These are phyloP conservation scores for Volucella bombylans DNA, from an alignment of 2,888 invertebrate species.

Conservation along the genomic window DNA sequence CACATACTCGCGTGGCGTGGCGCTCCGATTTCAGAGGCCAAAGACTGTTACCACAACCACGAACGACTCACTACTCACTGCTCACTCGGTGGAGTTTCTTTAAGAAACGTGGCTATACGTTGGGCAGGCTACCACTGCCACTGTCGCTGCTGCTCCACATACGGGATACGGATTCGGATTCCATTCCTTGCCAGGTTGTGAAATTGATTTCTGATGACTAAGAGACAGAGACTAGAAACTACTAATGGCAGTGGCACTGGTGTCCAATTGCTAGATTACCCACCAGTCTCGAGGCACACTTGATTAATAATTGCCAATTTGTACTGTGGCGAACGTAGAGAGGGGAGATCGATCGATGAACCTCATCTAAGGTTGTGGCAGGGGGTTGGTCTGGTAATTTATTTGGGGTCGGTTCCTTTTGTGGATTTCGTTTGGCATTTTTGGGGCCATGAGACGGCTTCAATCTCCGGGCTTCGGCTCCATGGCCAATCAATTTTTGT, in stretches of 20 bases:
- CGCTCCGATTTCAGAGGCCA: slow-evolving; percentile 58
- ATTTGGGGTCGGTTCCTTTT: slow-evolving; percentile 72
- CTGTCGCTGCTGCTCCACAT: slow-evolving; percentile 56
- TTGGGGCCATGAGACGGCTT: slow-evolving; percentile 38
- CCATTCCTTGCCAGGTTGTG: slow-evolving; percentile 60
- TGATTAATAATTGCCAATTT: slow-evolving; percentile 74
- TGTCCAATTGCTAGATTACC: slow-evolving; percentile 72
- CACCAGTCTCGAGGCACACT: slow-evolving; percentile 59
- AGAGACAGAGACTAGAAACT: slow-evolving; percentile 53
- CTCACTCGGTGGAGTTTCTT: slow-evolving; percentile 4
- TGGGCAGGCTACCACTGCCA: neutral
- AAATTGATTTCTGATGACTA: slow-evolving; percentile 73
- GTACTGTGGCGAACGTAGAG: slow-evolving; percentile 10
- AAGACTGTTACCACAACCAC: neutral
- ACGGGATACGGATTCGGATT: slow-evolving; percentile 35
- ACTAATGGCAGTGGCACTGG: slow-evolving; percentile 65
- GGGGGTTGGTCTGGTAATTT: slow-evolving; percentile 63
- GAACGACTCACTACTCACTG: neutral
- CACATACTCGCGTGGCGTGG: slow-evolving; percentile 69
- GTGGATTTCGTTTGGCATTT: slow-evolving; percentile 43
- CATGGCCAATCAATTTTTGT: slow-evolving; percentile 70
- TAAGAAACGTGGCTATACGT: neutral
- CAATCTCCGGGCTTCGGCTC: slow-evolving; percentile 8
- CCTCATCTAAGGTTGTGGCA: slow-evolving; percentile 58
- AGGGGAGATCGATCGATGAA: slow-evolving; percentile 53